Evolutionary conservation across 2,888 invertebrate species (phyloP).

Genomic region (Erynnis tages): DNA sequence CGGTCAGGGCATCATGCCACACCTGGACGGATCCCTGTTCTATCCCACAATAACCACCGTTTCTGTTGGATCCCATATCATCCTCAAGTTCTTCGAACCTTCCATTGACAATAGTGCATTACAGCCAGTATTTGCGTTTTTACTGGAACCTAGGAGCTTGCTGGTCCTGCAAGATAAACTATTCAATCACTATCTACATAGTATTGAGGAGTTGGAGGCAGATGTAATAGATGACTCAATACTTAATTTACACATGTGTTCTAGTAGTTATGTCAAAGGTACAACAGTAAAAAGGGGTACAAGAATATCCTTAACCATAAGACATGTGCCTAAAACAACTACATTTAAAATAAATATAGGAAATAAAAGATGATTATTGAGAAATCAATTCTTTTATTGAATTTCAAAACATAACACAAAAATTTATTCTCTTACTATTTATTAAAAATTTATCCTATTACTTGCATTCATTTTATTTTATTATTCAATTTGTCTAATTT

Average conservation of each 20-base stretch:
- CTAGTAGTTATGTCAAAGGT: constrained; percentile 75
- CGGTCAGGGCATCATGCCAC: constrained; percentile 98
- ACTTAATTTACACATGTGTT: constrained; percentile 85
- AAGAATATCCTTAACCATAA: constrained; percentile 94
- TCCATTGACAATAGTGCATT: constrained; percentile 52
- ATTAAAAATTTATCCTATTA: constrained; percentile 47
- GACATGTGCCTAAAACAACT: constrained; percentile 95
- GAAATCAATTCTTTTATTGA: neutral
- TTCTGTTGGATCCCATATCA: constrained; percentile 93
- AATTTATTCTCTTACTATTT: neutral
- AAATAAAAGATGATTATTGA: constrained; percentile 53
- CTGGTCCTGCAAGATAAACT: constrained; percentile 91
- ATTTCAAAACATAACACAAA: neutral
- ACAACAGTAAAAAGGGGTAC: constrained; percentile 83
- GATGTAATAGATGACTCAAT: constrained; percentile 84
- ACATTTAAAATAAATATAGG: constrained; percentile 86
- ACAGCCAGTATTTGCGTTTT: constrained; percentile 84
- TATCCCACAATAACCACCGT: constrained; percentile 96
- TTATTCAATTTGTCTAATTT: too few relatives aligned
- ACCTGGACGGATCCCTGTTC: constrained; percentile 97
- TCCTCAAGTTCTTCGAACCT: constrained; percentile 91
- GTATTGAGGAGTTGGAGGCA: constrained; percentile 86
- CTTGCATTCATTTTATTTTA: too few relatives aligned
- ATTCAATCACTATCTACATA: constrained; percentile 92
- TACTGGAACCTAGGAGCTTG: constrained; percentile 94